Conservation (phyloP, 2,113 vertebrate species). For the Proterorhinus semilunaris region DNA sequence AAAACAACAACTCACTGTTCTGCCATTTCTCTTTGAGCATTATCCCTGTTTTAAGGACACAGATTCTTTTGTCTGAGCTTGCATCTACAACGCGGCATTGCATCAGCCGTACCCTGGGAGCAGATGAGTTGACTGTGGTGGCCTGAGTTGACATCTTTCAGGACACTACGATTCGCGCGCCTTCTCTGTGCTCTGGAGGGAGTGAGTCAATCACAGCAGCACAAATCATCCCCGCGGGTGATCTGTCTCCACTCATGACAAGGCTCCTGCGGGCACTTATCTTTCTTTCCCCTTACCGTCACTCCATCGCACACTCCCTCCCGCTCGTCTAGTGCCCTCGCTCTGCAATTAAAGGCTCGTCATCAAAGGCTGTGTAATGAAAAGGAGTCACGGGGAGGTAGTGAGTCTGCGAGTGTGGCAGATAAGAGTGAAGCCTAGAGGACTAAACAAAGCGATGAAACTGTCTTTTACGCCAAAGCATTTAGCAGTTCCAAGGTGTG, state of each 20-base stretch:
- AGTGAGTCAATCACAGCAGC: constrained; percentile 67
- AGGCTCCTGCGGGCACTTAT: constrained; percentile 63
- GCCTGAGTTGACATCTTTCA: constrained; percentile 49
- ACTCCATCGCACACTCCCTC: constrained; percentile 45
- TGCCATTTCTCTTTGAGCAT: background rate
- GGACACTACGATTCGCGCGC: constrained; percentile 43
- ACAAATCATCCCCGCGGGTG: constrained; percentile 66
- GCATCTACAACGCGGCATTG: background rate
- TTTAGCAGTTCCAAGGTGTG: constrained; percentile 4
- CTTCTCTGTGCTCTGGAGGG: constrained; percentile 51
- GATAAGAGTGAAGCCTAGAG: constrained; percentile 54
- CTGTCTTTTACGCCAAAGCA: constrained; percentile 5
- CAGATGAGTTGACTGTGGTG: background rate
- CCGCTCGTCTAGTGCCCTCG: constrained; percentile 49
- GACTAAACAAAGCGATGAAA: constrained; percentile 55
- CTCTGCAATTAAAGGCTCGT: constrained; percentile 63
- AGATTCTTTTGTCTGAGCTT: background rate
- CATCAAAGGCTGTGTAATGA: constrained; percentile 64
- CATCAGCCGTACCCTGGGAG: background rate
- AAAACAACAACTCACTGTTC: background rate
- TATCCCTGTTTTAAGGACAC: background rate
- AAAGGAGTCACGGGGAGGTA: constrained; percentile 54
- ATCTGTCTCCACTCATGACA: constrained; percentile 69
- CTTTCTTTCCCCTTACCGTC: constrained; percentile 56
- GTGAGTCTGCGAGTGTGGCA: constrained; percentile 46